Percentiles rank a stretch among this genome's conserved stretches.
Conservation (phyloP, 2,113 vertebrate species). For the Mus musculus region GRCm39 chr5:52541001-52541500, state of each 20-base stretch:
- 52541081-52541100: not conserved
- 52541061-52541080: fast-evolving
- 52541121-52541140: not conserved
- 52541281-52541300: not conserved
- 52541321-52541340: not conserved
- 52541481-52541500: no score
- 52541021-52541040: not conserved
- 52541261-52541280: not conserved
- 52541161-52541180: no score
- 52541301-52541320: not conserved
- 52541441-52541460: no score
- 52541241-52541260: not conserved
- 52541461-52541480: no score
- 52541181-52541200: not conserved
- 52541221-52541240: not conserved
- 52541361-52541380: no score
- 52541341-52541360: not conserved
- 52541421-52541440: no score
- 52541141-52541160: not conserved
- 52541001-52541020: not conserved
- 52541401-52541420: no score
- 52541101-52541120: not conserved
- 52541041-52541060: not conserved
- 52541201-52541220: no score
- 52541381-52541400: no score